phyloP scores from a whole-genome alignment of 2,888 invertebrate species.

The Tenthredo notha region DNA sequence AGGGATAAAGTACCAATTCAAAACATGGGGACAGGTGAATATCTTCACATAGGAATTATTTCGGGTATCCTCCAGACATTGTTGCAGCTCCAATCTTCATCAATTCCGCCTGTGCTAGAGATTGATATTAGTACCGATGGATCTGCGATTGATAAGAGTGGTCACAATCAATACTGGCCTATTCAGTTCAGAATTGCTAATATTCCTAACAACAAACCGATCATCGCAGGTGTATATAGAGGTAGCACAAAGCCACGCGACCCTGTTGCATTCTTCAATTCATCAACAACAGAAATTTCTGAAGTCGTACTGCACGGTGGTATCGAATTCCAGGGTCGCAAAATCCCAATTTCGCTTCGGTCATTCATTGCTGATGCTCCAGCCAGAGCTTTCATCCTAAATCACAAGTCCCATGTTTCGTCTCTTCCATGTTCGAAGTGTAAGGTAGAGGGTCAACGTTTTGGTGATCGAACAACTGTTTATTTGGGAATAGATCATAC shows the following conservation, averaged over 20 bases:
- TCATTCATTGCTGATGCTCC: conserved; percentile 60
- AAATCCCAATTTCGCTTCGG: conserved; percentile 44
- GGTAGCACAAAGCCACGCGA: conserved; percentile 50
- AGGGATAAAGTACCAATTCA: background rate
- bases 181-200: conserved; percentile 56
- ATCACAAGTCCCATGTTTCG: conserved; percentile 53
- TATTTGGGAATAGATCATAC: conserved; percentile 18
- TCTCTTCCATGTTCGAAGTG: conserved; percentile 54
- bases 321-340: conserved; percentile 28
- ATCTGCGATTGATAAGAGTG: conserved; percentile 28
- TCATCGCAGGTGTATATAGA: conserved; percentile 53
- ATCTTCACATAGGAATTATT: background rate
- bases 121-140: conserved; percentile 55
- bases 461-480: conserved; percentile 25
- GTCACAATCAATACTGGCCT: conserved; percentile 55
- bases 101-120: conserved; percentile 47
- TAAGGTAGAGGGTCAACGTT: conserved; percentile 36
- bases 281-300: conserved; percentile 45
- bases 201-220: conserved; percentile 34
- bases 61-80: too few species aligned
- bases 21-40: background rate
- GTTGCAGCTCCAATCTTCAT: background rate
- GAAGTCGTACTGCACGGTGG: conserved; percentile 36
- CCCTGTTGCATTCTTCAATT: conserved; percentile 49
- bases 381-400: conserved; percentile 57